Percentiles rank a stretch among this genome's conserved stretches.
Conservation (phyloP, 2,888 invertebrate species). For the Chirona hameri region DNA sequence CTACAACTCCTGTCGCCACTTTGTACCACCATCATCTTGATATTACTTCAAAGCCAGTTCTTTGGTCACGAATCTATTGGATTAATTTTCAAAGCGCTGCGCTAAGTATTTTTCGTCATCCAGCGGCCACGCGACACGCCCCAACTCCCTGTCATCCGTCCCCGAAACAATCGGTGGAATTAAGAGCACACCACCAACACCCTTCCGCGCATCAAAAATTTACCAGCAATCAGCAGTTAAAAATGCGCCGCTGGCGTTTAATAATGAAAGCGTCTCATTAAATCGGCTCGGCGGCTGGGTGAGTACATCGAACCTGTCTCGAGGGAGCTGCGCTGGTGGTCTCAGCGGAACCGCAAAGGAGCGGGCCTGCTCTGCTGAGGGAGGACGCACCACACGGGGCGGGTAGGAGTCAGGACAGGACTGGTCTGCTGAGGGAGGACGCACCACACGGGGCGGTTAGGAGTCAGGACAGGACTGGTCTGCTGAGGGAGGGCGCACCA, state of each 20-base stretch:
- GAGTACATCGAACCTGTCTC: not conserved
- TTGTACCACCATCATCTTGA: too few relatives aligned
- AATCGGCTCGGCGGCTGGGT: not conserved
- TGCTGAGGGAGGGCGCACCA: too few relatives aligned
- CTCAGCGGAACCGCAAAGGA: too few relatives aligned
- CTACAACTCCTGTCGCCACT: too few relatives aligned
- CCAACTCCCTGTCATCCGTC: not conserved
- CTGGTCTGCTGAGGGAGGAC: too few relatives aligned
- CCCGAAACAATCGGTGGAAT: not conserved
- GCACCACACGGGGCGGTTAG: too few relatives aligned
- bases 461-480: too few relatives aligned
- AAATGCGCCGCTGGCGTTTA: slow-evolving; percentile 6
- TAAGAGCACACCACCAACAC: not conserved
- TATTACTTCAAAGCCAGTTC: not conserved
- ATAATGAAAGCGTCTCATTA: slow-evolving; percentile 7
- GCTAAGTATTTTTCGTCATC: not conserved
- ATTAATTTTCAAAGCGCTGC: not conserved
- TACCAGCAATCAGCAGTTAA: slow-evolving; percentile 28
- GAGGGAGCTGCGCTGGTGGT: not conserved
- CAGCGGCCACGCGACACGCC: not conserved
- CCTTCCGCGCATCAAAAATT: slow-evolving; percentile 22
- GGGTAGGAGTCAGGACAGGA: too few relatives aligned
- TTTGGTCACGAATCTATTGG: not conserved
- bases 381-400: too few relatives aligned
- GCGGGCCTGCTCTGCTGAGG: too few relatives aligned